These are phyloP conservation scores for Aurelia sp. DNA, from an alignment of 30 jellyfish, hydroid and myxozoan genomes.

Conservation along the genomic window DNA sequence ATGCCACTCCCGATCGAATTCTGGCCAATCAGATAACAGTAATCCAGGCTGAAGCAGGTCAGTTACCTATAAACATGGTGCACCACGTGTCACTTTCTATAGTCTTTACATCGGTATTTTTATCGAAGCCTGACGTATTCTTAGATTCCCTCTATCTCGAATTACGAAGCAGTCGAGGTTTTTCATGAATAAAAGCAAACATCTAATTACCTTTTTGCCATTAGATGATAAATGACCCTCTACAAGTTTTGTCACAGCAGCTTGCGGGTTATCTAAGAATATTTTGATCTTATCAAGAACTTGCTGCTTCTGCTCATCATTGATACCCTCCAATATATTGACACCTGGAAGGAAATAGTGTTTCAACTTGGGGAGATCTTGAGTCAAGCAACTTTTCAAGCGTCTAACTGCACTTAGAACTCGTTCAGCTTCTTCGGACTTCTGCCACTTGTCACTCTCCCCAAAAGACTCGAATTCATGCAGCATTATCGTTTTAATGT, in stretches of 20 bases:
- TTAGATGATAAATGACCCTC: not conserved
- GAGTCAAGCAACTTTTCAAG: not conserved
- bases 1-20: no score
- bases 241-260: not conserved
- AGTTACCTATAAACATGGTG: no score
- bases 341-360: constrained; percentile 33
- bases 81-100: no score
- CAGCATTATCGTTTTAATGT: constrained; percentile 58
- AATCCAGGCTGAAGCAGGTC: no score
- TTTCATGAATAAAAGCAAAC: no score
- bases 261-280: constrained; percentile 18
- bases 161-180: no score
- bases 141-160: no score
- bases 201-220: constrained; percentile 13
- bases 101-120: no score
- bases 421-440: constrained; percentile 21
- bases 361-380: not conserved
- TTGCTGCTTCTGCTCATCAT: constrained; percentile 14
- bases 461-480: constrained; percentile 63
- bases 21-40: no score
- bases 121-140: no score
- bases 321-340: constrained; percentile 32
- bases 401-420: constrained; percentile 26
- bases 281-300: not conserved
- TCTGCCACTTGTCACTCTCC: constrained; percentile 34